Conservation (phyloP, 2,113 vertebrate genomes). For the Ranitomeya variabilis region DNA sequence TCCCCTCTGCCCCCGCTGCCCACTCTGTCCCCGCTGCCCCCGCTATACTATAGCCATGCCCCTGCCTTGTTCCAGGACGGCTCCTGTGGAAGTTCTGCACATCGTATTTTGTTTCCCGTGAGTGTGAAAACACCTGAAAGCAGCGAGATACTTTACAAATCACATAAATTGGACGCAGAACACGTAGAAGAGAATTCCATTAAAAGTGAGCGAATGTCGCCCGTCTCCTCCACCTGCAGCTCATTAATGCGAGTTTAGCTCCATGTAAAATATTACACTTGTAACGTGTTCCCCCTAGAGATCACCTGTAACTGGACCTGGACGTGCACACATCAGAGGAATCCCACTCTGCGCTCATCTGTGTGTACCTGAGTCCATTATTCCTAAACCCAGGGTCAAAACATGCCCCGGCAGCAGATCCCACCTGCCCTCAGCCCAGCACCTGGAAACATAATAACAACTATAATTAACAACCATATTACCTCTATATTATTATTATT, state of each 20-base stretch:
- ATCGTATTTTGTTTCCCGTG: slow-evolving; percentile 16
- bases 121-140: slow-evolving; percentile 49
- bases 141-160: slow-evolving; percentile 40
- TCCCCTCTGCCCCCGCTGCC: too few relatives aligned
- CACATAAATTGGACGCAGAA: slow-evolving; percentile 49
- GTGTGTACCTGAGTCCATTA: slow-evolving; percentile 39
- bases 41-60: too few relatives aligned
- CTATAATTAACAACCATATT: too few relatives aligned
- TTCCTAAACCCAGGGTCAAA: slow-evolving; percentile 7
- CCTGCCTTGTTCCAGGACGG: too few relatives aligned
- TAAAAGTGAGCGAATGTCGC: slow-evolving; percentile 20
- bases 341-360: slow-evolving; percentile 31
- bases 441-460: slow-evolving; percentile 7
- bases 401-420: background rate
- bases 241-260: slow-evolving; percentile 38
- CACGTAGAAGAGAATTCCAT: slow-evolving; percentile 8
- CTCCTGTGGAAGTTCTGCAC: background rate
- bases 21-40: too few relatives aligned
- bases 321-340: background rate
- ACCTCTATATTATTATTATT: too few relatives aligned
- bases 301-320: slow-evolving; percentile 5
- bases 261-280: slow-evolving; percentile 39
- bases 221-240: slow-evolving; percentile 36
- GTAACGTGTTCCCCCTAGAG: slow-evolving; percentile 3
- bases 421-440: background rate